Evolutionary conservation across 2,888 invertebrate genomes (phyloP), one percentile per base, ranked within the genome.

Genomic region (Thera obeliscata): DNA sequence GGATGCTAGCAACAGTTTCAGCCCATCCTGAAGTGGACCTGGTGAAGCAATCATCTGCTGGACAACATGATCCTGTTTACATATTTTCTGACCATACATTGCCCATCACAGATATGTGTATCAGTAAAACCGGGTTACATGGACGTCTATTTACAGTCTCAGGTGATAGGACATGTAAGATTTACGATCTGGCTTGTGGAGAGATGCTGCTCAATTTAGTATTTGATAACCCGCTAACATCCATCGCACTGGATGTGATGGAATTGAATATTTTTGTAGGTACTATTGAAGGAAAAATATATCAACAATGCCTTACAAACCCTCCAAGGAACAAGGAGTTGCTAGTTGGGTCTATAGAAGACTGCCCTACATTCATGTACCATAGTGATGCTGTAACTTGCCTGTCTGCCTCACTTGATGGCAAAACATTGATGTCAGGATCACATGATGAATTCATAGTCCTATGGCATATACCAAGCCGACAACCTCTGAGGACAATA

Each of bases 401-500:
- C 79, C 85, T 98, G 52, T 95, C 96, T 0, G 91, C 97, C 0
- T 97, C 98, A 8, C 82, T 95, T 49, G 96, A 96, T 83, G 96
- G 96, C 4, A 94, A 94, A 54, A 94, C 95, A 11, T 84, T 98
- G 36, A 92, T 97, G 64, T 97, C 98, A 0, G 98, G 97, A 0
- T 96, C 96, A 0, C 94, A 95, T 70, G 97, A 97, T 88, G 95
- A 95, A 59, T 94, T 94, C 68, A 96, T 98, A 0, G 95, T 96
- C 73, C 82, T 98, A 35, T 98, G 98, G 98, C 96, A 98, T 76
- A 95, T 98, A 64, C 89, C 90, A 5, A 98, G 97, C 83, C 94
- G 95, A 67, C 97, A 98, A 83, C 95, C 97, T 59, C 85, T 97
- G 3, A 94, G 96, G 75, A 95, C 94, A 58, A 91, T 97, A 73